Evolutionary conservation across 1,140 invertebrate genomes (phyloP).

Genomic region (Aphelenchoides besseyi): DNA sequence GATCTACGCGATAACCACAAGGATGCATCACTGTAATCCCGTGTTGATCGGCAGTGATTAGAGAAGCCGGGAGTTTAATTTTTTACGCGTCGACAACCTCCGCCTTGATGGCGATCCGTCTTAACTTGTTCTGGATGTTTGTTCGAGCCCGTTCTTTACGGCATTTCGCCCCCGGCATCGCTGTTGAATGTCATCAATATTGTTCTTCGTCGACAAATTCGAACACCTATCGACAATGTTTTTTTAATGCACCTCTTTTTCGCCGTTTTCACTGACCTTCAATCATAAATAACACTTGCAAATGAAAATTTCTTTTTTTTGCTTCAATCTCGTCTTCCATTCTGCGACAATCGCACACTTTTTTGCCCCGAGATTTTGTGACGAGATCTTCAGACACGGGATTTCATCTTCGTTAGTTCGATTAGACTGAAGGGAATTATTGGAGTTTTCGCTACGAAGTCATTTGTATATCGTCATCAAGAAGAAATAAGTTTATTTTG

Average conservation of each 20-base stretch:
- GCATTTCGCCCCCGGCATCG: background rate
- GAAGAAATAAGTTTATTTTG: background rate
- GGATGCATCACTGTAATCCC: slow-evolving; percentile 7
- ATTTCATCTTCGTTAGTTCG: background rate
- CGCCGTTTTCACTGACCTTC: background rate
- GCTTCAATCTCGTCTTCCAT: background rate
- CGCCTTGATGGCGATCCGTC: background rate
- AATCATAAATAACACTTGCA: background rate
- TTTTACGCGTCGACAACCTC: background rate
- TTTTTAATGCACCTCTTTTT: background rate
- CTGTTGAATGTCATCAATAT: background rate
- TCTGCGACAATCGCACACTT: background rate
- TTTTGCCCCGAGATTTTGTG: background rate
- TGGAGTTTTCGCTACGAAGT: background rate
- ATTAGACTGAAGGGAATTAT: background rate
- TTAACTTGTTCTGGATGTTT: background rate
- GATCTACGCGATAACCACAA: background rate
- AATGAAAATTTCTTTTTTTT: background rate
- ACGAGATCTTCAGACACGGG: background rate
- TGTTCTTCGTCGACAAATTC: background rate
- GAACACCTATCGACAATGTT: background rate
- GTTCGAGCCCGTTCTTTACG: background rate
- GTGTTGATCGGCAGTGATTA: slow-evolving; percentile 1
- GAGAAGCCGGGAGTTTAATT: background rate
- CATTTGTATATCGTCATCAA: background rate